These are phyloP conservation scores for Mormyrus iriodes DNA, from an alignment of 2,113 vertebrate species.

Conservation along the genomic window DNA sequence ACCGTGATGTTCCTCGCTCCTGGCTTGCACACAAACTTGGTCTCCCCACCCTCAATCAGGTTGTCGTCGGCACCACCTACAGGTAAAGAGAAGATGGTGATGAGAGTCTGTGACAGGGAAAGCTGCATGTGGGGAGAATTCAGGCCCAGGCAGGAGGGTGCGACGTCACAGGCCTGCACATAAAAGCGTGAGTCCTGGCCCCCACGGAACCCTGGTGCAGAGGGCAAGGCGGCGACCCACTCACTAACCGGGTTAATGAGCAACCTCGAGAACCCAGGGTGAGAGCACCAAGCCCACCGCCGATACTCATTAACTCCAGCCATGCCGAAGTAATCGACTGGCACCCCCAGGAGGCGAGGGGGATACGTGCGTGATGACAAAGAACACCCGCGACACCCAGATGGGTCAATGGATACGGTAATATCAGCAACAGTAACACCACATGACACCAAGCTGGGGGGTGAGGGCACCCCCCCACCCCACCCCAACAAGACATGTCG, in stretches of 20 bases:
- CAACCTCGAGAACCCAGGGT: constrained; percentile 50
- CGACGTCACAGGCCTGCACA: too few relatives aligned
- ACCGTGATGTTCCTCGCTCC: constrained; percentile 94
- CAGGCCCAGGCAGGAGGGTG: neutral
- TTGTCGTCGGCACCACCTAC: constrained; percentile 93
- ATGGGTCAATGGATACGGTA: constrained; percentile 22
- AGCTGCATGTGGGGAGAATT: neutral
- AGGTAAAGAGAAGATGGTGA: constrained; percentile 21
- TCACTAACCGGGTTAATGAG: constrained; percentile 55
- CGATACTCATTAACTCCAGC: constrained; percentile 61
- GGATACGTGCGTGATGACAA: constrained; percentile 41
- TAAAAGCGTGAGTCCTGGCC: constrained; percentile 5
- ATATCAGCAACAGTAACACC: neutral
- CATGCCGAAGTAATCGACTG: constrained; percentile 65
- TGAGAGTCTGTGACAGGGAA: neutral
- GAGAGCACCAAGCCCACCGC: constrained; percentile 36
- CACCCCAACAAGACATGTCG: neutral
- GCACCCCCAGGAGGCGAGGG: constrained; percentile 56
- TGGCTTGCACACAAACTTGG: constrained; percentile 95
- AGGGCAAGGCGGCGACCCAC: constrained; percentile 29
- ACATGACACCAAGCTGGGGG: neutral
- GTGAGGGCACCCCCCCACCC: neutral
- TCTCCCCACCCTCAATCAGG: constrained; percentile 93
- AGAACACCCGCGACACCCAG: constrained; percentile 24
- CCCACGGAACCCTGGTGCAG: constrained; percentile 9